Base-by-base conservation (phyloP, 2,113 vertebrate species). In the Takifugu bimaculatus region DNA sequence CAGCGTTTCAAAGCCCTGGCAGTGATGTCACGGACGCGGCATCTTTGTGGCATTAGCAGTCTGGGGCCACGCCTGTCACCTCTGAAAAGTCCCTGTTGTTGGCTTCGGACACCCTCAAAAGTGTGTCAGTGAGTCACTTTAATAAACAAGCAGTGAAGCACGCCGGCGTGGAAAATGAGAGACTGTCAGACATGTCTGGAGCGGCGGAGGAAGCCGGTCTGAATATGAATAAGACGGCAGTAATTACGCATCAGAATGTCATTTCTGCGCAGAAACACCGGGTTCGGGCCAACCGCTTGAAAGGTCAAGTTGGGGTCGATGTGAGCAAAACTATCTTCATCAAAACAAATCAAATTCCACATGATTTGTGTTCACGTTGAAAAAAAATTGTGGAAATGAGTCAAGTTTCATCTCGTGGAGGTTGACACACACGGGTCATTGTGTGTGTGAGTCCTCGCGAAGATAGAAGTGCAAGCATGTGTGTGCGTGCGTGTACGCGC, bases 101-200 rank as follows among this genome's bases (percentile, higher is more conserved):
- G 49, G 69, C 78, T 66, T 70, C 64, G 60, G 73, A 70, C 69
- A 10, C 61, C 61, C 63, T 52, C 12, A 57, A 54, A 60, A 73
- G 62, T 59, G 51, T 29, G 45, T 67, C 59, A 72, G 39, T 54
- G 42, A 56, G 65, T 67, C 63, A 60, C 65, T 81, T 76, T 63
- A 65, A 70, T 63, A 77, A 80, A 86, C 78, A 72, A 73, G 52
- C 20, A 55, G 15, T 2, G 1, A 51, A 66, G 28, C 12, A 48
- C 66, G 65, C 55, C 32, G 26, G 70, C 70, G 74, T 72, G 80
- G 75, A 81, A 82, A 85, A 79, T 56, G 74, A 62, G 59, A 79
- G 77, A 83, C 79, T 51, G 63, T 81, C 78, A 81, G 75, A 73
- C 68, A 70, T 51, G 84, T 81, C 77, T 85, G 64, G 68, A 58